Evolutionary conservation across 2,797 vertebrate genomes (phyloP).

Genomic region (Bradypus variegatus): DNA sequence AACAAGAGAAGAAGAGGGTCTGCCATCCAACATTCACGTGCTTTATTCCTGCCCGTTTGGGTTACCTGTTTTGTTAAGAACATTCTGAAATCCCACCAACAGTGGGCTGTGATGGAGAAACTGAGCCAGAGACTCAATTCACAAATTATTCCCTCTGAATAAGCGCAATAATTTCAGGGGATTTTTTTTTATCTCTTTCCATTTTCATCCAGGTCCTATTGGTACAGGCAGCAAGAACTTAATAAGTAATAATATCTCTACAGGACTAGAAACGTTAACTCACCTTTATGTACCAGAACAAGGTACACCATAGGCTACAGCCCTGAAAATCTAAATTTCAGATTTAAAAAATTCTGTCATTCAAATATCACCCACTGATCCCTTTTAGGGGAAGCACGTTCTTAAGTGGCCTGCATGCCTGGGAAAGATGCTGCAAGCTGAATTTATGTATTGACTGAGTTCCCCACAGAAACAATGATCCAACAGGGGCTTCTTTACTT

Average conservation of each 20-base stretch:
- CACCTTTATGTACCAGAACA: background rate
- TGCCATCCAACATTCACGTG: rapidly evolving
- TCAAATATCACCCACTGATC: background rate
- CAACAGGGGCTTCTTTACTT: background rate
- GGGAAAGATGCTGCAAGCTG: background rate
- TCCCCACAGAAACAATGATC: background rate
- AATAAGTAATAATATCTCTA: background rate
- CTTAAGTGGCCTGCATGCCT: background rate
- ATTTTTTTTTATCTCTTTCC: background rate
- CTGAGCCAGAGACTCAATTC: background rate
- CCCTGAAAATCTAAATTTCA: background rate
- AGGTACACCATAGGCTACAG: background rate
- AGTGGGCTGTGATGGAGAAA: background rate
- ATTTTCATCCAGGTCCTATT: background rate
- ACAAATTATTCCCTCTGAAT: background rate
- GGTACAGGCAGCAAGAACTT: background rate
- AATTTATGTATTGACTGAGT: background rate
- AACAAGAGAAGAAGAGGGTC: background rate
- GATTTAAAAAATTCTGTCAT: background rate
- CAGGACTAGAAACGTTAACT: background rate
- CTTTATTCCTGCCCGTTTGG: background rate
- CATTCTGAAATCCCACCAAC: background rate
- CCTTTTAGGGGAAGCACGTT: background rate
- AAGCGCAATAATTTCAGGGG: background rate
- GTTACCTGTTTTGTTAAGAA: background rate